Evolutionary conservation across 2,113 vertebrate species (phyloP), one percentile per base, ranked within the genome.

Genomic region (Grammomys dolichurus): DNA sequence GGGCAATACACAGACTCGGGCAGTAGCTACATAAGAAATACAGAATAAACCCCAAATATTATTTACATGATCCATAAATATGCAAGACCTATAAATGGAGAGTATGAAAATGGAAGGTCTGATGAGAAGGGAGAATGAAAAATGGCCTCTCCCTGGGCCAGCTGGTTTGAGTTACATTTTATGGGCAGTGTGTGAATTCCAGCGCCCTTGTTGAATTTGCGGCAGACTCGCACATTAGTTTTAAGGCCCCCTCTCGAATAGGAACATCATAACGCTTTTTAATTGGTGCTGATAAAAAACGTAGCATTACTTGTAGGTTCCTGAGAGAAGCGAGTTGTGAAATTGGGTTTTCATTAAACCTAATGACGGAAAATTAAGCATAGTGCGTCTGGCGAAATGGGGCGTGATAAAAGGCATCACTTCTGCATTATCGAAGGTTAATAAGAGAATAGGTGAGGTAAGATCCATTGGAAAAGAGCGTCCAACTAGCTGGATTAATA

Each of bases 361-460:
- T 98, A 98, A 98, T 98, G 98, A 98, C 97, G 97, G 98, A 98
- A 98, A 99, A 98, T 98, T 99, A 99, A 98, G 98, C 97, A 87
- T 98, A 98, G 98, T 98, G 72, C 95, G 94, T 98, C 98, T 97
- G 96, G 98, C 43, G 98, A 98, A 98, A 98, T 98, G 98, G 97
- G n/a, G 95, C 65, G 90, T 96, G 51, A 98, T 98, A 98, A 98
- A 98, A 98, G 97, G 95, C 96, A 95, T 97, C 96, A 93, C 96
- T 94, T 98, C 96, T 97, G 96, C 98, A 98, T 99, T 98, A 98
- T 97, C 72, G 75, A 97, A 98, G 98, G 98, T 98, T 99, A 98
- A 98, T 98, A 98, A 98, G 98, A 97, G 97, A 98, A 98, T 97
- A 98, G 97, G 97, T 97, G 97, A 98, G 97, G 72, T 96, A 97